Base-by-base conservation (phyloP, 1,140 invertebrate genomes). In the Lysiphlebus fabarum region DNA sequence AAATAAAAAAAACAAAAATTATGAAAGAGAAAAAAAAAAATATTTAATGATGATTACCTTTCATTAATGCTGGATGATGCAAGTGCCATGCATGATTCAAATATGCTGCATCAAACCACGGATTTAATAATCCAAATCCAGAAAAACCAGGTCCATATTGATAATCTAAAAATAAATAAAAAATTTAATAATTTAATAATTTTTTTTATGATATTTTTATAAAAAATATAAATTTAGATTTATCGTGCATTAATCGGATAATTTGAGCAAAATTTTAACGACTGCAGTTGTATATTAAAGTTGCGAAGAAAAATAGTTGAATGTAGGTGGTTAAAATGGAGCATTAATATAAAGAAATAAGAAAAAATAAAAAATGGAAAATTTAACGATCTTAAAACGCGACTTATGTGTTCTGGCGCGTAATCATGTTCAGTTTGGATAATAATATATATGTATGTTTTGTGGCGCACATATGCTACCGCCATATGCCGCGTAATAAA, bases 21-120 rank as follows among this genome's bases (percentile, higher is more conserved):
- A 26, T 26, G 4, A 48, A 14, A 7, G 53, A 50, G n/a, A n/a
- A n/a, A n/a, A 51, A 55, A 44, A 57, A 53, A 26, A 34, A 49
- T 53, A 42, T 53, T 58, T 38, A 61, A 40, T 44, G 53, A 59
- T 63, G 37, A 59, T 79, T 78, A 88, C 86, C 81, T 88, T 85
- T 81, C 59, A 85, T 65, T 64, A 87, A 56, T 67, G 81, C 71
- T 75, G 82, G 76, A 85, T 85, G 77, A 79, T 86, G 70, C 85
- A 89, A n/a, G 81, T 85, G 82, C 77, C 88, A 89, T 5, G 87
- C 84, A 69, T 88, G 88, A 63, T 83, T 82, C 69, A 90, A 81
- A 70, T 90, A 91, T 0, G 87, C 85, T 3, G 87, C 85, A 61
- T 91, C 90, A 53, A 91, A 71, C 89, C 89, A 91, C 0, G 88